Evolutionary conservation across 2,113 vertebrate genomes (phyloP), one percentile per base, ranked within the genome.

Genomic region (Syngnathoides biaculeatus): DNA sequence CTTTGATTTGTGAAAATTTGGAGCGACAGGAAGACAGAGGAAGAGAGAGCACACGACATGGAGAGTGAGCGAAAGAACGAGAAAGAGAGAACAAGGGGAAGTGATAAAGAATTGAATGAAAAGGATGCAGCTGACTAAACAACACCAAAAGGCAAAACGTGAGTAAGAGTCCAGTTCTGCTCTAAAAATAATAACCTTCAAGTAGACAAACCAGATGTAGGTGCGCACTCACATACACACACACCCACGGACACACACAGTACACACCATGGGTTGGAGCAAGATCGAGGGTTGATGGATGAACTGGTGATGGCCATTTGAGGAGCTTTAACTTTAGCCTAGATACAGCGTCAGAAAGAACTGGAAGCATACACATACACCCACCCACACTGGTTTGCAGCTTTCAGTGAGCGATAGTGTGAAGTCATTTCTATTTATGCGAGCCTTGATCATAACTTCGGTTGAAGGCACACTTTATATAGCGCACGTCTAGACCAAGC

Each of bases 91-190:
- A 10, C 26, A 59, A n/a, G 48, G 50, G 53, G 48, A 68, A 62
- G 14, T 24, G 24, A 55, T 55, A 26, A 26, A 55, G 22, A 55
- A 55, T 26, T 55, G 24, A 55, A 4, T 8, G 4, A 60, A n/a
- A 39, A 39, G 59, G 20, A 50, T 69, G 71, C 78, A 78, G 76
- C 80, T 83, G 80, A 78, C 74, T 67, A 83, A 81, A 85, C 76
- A 79, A 72, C 68, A 78, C 26, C 69, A 81, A 69, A 65, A 70
- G 72, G 78, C 73, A 64, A 74, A 63, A 67, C 30, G 78, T 55
- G 47, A 77, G 71, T 72, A 73, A 75, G 79, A 73, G 73, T 70
- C 64, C 67, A 66, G 62, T 59, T 67, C 65, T 58, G 19, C 45
- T 64, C 66, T 67, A 38, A 65, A 77, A 76, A 71, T 66, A 85